Base-by-base conservation (phyloP, 2,888 invertebrate genomes). In the Oligia strigilis region DNA sequence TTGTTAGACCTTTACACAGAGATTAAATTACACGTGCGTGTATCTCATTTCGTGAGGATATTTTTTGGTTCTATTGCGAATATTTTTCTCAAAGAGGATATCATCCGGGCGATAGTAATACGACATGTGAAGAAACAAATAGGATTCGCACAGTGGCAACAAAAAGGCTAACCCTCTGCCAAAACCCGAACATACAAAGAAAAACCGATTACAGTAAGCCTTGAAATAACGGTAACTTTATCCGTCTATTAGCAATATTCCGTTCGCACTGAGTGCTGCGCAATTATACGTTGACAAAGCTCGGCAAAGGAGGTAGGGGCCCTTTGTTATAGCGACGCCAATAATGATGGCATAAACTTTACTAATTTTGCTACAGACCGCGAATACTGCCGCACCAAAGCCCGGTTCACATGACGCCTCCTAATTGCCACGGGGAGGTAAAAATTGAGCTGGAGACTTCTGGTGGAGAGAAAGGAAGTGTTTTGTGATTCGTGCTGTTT, bases 291-390 rank as follows among this genome's bases (percentile, higher is more conserved):
- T 92, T 91, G 94, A 93, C 95, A 94, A 94, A 94, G 93, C 88
- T 88, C 75, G 66, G 89, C 86, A 91, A 90, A 88, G 90, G 87
- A 87, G 82, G 89, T 87, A 86, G 88, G 91, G 92, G 90, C 89
- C 93, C 95, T 95, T 95, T 95, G 95, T 94, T 92, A 88, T 69
- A 92, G 91, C 90, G 89, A 89, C 92, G 93, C 93, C 95, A 94
- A 95, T 95, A 94, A 95, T 94, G 93, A 93, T 89, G 92, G 92
- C 92, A 92, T 93, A 94, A 96, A 95, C 95, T 96, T 96, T 94
- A 92, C 95, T 95, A 94, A 96, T 96, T 95, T 95, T 90, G 93
- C 91, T 90, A 91, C 92, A 91, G 91, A 92, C 92, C 92, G 92
- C 92, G 92, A 88, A 81, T 88, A 85, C 77, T 87, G 87, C 86